Percentiles rank a stretch among this genome's conserved stretches.
Conservation (phyloP, 2,797 vertebrate species). For the Spondyliosoma cantharus region DNA sequence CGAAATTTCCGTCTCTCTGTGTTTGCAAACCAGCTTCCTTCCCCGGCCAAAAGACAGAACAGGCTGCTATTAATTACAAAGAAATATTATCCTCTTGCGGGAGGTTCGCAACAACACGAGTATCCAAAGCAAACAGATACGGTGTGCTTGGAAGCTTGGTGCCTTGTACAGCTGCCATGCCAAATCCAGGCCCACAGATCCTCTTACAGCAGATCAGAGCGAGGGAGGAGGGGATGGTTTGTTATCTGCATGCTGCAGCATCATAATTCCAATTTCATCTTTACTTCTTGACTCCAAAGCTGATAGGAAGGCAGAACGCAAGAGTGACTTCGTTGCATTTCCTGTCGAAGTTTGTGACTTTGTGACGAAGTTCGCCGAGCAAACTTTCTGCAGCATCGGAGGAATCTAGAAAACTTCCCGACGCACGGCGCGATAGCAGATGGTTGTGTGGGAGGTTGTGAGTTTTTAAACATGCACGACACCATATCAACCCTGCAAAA, state of each 20-base stretch:
- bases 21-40: constrained; percentile 66
- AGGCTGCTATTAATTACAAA: constrained; percentile 78
- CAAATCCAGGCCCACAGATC: constrained; percentile 78
- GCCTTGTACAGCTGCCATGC: constrained; percentile 76
- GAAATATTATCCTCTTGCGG: constrained; percentile 77
- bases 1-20: constrained; percentile 68
- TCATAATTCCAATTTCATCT: constrained; percentile 60
- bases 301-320: constrained; percentile 7
- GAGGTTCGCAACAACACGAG: constrained; percentile 72
- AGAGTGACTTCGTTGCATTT: constrained; percentile 4
- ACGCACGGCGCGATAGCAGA: constrained; percentile 63
- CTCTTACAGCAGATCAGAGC: constrained; percentile 78
- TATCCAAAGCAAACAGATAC: constrained; percentile 82
- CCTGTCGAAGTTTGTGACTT: neutral
- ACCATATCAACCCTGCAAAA: constrained; percentile 60
- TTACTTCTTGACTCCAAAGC: constrained; percentile 27
- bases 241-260: constrained; percentile 68
- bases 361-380: constrained; percentile 41
- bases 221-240: constrained; percentile 36
- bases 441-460: constrained; percentile 75
- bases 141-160: constrained; percentile 72
- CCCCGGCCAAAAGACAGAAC: constrained; percentile 63
- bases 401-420: constrained; percentile 51
- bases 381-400: constrained; percentile 53
- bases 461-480: constrained; percentile 73